Evolutionary conservation across 2,888 invertebrate species (phyloP), one percentile per base, ranked within the genome.

Genomic region (Agrypnus murinus): DNA sequence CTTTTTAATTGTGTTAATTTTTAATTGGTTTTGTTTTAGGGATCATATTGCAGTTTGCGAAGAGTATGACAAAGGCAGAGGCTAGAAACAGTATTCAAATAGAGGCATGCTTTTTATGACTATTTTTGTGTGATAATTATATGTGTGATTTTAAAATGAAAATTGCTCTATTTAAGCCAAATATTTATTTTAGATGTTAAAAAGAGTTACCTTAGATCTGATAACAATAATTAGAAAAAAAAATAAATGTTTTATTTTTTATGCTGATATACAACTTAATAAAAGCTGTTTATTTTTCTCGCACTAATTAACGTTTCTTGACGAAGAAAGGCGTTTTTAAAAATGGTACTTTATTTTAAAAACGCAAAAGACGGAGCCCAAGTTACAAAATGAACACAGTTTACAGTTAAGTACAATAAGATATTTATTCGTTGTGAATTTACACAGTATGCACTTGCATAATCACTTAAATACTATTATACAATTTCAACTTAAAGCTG

Each of bases 41-140:
- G 50, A 68, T 15, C 62, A 57, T 12, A 68, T 63, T 55, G 55
- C 12, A 32, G 50, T 65, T 8, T 70, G 69, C 15, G 59, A 70
- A 25, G 60, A 34, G 9, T 59, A 70, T 45, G 55, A 60, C 17
- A 31, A 48, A 60, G 69, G 65, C 59, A 53, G 43, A 31, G 65
- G 65, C 43, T 65, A 55, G 50, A 17, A 50, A 9, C 38, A 14
- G 25, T 53, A 48, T 50, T 38, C 6, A 25, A 25, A 15, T 55
- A 32, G 12, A 7, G 15, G 32, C 36, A 64, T 15, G 46, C 48
- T 62, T 62, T 38, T 38, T 17, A 60, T 17, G 14, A 38, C 40
- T 55, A 55, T 40, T 64, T 25, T 64, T 43, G 50, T 43, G 64
- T 64, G 64, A 64, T 64, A 64, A 25, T 25, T 25, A 25, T 55